Evolutionary conservation across 1,140 invertebrate genomes (phyloP).

Genomic region (Drepana arcuata): DNA sequence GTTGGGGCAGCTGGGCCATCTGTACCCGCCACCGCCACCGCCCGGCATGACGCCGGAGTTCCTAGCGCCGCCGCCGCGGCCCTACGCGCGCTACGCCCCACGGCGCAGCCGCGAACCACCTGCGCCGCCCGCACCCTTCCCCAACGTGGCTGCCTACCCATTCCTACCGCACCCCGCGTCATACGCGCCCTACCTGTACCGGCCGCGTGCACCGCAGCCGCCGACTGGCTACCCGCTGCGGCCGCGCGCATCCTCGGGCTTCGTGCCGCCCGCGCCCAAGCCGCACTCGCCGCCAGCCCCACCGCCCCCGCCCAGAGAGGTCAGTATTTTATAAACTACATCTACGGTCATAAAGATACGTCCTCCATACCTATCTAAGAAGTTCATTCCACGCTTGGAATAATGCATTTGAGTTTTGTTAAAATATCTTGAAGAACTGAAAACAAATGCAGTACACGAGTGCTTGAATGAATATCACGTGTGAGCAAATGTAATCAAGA

Average conservation of each 20-base stretch:
- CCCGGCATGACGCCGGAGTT: slow-evolving; percentile 63
- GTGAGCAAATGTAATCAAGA: too few species aligned
- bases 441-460: too few species aligned
- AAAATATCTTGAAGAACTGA: too few species aligned
- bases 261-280: slow-evolving; percentile 49
- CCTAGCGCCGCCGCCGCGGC: slow-evolving; percentile 60
- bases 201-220: slow-evolving; percentile 30
- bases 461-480: too few species aligned
- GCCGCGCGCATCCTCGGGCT: slow-evolving; percentile 44
- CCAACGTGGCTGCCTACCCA: slow-evolving; percentile 46
- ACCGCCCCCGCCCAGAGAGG: slow-evolving; percentile 44
- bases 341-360: too few species aligned
- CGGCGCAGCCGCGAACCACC: slow-evolving; percentile 32
- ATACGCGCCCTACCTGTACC: slow-evolving; percentile 45
- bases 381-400: too few species aligned
- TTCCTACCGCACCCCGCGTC: slow-evolving; percentile 41
- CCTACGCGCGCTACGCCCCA: slow-evolving; percentile 56
- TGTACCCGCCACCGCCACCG: slow-evolving; percentile 46
- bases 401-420: too few species aligned
- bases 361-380: too few species aligned
- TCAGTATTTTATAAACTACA: too few species aligned
- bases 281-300: slow-evolving; percentile 46
- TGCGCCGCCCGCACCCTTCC: slow-evolving; percentile 27
- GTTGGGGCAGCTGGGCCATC: slow-evolving; percentile 50
- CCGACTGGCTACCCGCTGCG: slow-evolving; percentile 39